Evolutionary conservation across 2,797 vertebrate genomes (phyloP).

Genomic region (Platyrinchus mystaceus): DNA sequence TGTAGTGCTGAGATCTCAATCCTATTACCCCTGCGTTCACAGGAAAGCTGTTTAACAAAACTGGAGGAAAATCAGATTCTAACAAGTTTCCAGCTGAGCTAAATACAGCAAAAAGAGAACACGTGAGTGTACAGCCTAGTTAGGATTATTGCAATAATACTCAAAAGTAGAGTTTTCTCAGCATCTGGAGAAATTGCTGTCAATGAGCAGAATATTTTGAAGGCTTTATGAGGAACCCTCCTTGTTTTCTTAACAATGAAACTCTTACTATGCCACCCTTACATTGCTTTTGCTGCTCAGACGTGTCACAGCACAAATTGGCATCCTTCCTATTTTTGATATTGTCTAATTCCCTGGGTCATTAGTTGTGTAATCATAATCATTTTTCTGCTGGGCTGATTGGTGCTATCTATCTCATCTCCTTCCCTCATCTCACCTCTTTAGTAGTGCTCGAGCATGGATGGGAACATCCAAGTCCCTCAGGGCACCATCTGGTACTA

Average conservation of each 20-base stretch:
- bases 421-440: conserved; percentile 59
- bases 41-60: neutral
- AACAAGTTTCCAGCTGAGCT: neutral
- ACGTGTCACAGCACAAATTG: conserved; percentile 8
- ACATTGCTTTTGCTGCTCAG: conserved; percentile 8
- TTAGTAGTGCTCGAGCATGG: conserved; percentile 51
- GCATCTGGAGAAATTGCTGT: neutral
- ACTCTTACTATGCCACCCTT: neutral
- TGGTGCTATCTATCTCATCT: conserved; percentile 58
- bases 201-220: neutral
- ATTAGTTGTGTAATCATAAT: conserved; percentile 75
- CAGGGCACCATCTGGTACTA: conserved; percentile 73
- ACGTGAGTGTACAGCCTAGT: neutral
- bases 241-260: neutral
- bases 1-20: neutral
- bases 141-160: neutral
- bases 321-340: conserved; percentile 56
- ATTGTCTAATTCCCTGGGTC: conserved; percentile 73
- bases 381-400: conserved; percentile 72
- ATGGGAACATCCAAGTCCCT: conserved; percentile 66
- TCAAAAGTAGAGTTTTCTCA: neutral
- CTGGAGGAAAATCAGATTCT: neutral
- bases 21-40: neutral
- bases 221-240: neutral
- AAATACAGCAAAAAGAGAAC: neutral